phyloP scores from a whole-genome alignment of 2,797 vertebrate species.

The Acanthornis magna region DNA sequence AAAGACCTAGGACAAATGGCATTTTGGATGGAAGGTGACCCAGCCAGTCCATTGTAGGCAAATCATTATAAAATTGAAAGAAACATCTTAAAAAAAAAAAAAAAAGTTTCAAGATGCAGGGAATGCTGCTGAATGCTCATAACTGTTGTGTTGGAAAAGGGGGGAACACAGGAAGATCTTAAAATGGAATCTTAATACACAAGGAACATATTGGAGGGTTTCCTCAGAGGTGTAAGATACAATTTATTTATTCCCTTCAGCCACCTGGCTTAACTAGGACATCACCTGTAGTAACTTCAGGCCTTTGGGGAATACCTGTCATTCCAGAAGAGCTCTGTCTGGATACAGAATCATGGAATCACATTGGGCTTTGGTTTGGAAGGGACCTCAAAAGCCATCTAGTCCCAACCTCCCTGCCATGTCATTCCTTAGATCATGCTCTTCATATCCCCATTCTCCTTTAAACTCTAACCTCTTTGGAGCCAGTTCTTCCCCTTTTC shows the following conservation, averaged over 20 bases:
- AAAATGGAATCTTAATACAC: not conserved
- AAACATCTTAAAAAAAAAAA: not conserved
- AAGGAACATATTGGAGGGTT: fast-evolving
- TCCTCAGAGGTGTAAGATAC: not conserved
- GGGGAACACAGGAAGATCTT: not conserved
- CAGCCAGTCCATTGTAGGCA: not conserved
- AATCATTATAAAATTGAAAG: not conserved
- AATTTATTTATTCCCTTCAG: not conserved
- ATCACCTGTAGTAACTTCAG: not conserved
- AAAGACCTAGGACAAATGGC: not conserved
- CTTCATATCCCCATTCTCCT: not conserved
- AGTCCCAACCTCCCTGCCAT: too few species aligned
- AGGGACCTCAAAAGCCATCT: not conserved
- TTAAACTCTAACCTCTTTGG: not conserved
- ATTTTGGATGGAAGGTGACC: conserved; percentile 29
- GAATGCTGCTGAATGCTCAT: not conserved
- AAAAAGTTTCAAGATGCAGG: not conserved
- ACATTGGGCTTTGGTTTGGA: not conserved
- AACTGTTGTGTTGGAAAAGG: not conserved
- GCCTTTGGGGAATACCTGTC: not conserved
- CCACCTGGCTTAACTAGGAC: not conserved
- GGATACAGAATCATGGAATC: too few species aligned
- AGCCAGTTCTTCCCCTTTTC: not conserved
- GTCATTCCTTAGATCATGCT: too few species aligned
- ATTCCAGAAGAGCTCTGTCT: not conserved